Evolutionary conservation across 2,888 invertebrate genomes (phyloP).

Genomic region (Barypeithes pellucidus): DNA sequence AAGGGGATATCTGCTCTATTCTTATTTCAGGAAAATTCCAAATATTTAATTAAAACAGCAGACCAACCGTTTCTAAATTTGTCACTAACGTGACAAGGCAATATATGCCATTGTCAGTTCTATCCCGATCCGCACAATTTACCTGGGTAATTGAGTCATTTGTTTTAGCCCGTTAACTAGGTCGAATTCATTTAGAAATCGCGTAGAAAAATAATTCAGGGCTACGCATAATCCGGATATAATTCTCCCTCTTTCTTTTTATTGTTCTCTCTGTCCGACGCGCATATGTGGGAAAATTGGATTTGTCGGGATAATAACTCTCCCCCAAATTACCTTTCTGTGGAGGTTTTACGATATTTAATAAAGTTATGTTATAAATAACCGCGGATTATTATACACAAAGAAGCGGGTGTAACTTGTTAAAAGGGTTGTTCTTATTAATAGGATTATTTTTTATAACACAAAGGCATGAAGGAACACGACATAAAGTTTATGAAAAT

Average conservation of each 20-base stretch:
- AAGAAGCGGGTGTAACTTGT: slow-evolving; percentile 27
- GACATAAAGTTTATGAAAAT: too few relatives aligned
- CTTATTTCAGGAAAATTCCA: not conserved
- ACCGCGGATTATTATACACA: slow-evolving; percentile 34
- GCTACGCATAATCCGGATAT: slow-evolving; percentile 44
- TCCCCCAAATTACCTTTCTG: slow-evolving; percentile 46
- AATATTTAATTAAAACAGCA: slow-evolving; percentile 8
- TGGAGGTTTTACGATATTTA: slow-evolving; percentile 47
- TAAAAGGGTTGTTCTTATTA: slow-evolving; percentile 36
- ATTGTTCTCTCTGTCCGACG: slow-evolving; percentile 30
- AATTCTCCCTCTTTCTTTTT: slow-evolving; percentile 27
- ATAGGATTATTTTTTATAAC: slow-evolving; percentile 1
- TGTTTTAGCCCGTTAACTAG: slow-evolving; percentile 49
- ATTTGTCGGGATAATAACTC: slow-evolving; percentile 48
- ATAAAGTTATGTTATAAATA: slow-evolving; percentile 49
- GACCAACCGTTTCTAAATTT: slow-evolving; percentile 25
- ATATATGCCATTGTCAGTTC: slow-evolving; percentile 46
- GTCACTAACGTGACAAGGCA: slow-evolving; percentile 41
- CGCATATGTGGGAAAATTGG: slow-evolving; percentile 43
- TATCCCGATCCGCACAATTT: slow-evolving; percentile 52
- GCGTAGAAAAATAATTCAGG: slow-evolving; percentile 45
- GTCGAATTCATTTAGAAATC: slow-evolving; percentile 46
- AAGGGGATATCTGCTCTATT: too few relatives aligned
- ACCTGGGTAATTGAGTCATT: slow-evolving; percentile 55
- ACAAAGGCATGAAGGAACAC: not conserved